These are phyloP conservation scores for Glaucopsyche alexis DNA, from an alignment of 2,888 invertebrate genomes.

Conservation along the genomic window DNA sequence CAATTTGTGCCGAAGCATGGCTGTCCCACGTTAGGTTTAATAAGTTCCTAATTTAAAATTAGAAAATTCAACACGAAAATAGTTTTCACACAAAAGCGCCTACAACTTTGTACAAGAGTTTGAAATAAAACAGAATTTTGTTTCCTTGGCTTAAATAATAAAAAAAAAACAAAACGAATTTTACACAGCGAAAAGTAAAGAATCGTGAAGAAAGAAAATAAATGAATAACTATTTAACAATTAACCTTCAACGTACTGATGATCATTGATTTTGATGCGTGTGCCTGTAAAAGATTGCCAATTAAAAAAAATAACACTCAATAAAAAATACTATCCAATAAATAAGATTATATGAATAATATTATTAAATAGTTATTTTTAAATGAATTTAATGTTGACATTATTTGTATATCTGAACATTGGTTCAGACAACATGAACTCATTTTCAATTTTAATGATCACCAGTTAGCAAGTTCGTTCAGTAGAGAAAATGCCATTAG, in stretches of 20 bases:
- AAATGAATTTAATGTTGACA: too few relatives aligned
- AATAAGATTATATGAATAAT: background rate
- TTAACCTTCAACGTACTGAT: constrained; percentile 9
- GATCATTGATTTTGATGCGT: constrained; percentile 17
- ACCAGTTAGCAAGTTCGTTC: too few relatives aligned
- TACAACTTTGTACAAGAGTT: too few relatives aligned
- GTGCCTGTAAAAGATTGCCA: constrained; percentile 10
- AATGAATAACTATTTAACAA: background rate
- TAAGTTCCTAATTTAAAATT: too few relatives aligned
- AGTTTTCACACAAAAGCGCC: background rate
- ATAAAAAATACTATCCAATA: background rate
- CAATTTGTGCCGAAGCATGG: too few relatives aligned
- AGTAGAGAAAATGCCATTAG: too few relatives aligned
- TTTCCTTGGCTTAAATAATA: background rate
- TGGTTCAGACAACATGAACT: too few relatives aligned
- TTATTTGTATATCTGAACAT: too few relatives aligned
- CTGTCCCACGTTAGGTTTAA: too few relatives aligned
- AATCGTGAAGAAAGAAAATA: background rate
- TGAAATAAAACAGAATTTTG: background rate
- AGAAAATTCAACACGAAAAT: background rate
- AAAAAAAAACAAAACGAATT: background rate
- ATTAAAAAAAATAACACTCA: background rate
- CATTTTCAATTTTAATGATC: too few relatives aligned
- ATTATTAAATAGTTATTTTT: too few relatives aligned
- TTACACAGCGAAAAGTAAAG: background rate